phyloP scores from a whole-genome alignment of 1,140 invertebrate genomes.

The Calliphora vicina region DNA sequence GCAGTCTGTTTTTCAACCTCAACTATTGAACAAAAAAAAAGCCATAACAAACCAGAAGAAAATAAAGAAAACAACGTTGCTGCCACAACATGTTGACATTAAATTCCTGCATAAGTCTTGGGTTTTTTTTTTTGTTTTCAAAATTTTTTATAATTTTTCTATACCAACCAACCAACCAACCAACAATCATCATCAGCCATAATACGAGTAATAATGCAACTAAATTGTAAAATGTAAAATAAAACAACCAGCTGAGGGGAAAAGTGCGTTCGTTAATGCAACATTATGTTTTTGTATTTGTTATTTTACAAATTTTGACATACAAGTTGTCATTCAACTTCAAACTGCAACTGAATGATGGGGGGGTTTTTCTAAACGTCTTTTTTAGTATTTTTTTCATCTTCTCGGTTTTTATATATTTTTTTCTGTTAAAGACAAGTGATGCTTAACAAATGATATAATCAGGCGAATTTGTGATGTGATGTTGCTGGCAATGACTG shows the following conservation, averaged over 20 bases:
- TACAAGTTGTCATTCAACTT: constrained; percentile 29
- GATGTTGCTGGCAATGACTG: not conserved
- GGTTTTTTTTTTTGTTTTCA: not conserved
- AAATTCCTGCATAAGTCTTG: constrained; percentile 14
- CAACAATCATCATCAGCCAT: no score
- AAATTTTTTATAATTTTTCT: no score
- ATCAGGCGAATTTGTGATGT: constrained; percentile 7
- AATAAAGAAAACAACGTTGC: not conserved
- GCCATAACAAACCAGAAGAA: not conserved
- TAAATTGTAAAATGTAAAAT: not conserved
- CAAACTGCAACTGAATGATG: not conserved
- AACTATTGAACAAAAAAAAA: not conserved
- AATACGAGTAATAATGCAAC: not conserved
- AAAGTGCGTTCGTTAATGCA: constrained; percentile 18
- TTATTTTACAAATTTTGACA: not conserved
- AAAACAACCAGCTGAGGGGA: not conserved
- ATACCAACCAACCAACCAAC: no score
- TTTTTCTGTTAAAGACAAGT: constrained; percentile 10
- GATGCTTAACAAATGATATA: constrained; percentile 29
- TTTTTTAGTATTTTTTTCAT: not conserved
- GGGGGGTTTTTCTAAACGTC: not conserved
- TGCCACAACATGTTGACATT: constrained; percentile 8
- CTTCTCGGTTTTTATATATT: not conserved
- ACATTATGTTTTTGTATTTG: not conserved
- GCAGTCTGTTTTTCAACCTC: not conserved